Evolutionary conservation across 2,888 invertebrate species (phyloP), one percentile per base, ranked within the genome.

Genomic region (Netelia inedita): DNA sequence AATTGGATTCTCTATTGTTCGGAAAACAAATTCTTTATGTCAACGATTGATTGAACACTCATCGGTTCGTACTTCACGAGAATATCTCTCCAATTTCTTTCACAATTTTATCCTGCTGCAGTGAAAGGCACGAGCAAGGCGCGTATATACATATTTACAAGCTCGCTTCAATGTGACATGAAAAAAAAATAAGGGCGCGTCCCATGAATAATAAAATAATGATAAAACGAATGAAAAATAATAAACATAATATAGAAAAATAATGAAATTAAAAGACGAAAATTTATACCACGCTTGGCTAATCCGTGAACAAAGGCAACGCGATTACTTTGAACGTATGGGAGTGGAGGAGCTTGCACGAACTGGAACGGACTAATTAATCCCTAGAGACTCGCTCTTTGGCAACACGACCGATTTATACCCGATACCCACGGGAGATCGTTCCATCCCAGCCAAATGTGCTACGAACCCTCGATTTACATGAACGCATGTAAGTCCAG

Each of bases 341-440:
- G 21, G 63, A 8, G 73, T 61, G 50, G 50, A 73, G 28, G 28
- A 73, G 50, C 50, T 65, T 74, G 35, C 21, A 23, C 69, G 69
- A 69, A 53, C 28, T 50, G 53, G 69, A 53, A 53, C 35, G 74
- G 35, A 53, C 65, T 65, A 63, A 74, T 74, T 65, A 65, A 65
- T 65, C 53, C 35, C 55, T 46, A 19, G 53, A 19, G 74, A 63
- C 41, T 53, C 50, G 11, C 14, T 28, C 28, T 63, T 14, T 68
- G 28, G 46, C 63, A 53, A 35, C 53, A 35, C 57, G 53, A 75
- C 65, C 73, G 73, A 75, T 75, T 53, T 75, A 53, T 55, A 57
- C 6, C 65, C 5, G 63, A 53, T 41, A 73, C 57, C 57, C 19
- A 16, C 28, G 14, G 11, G 59, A 19, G 8, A 23, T 2, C 21